Evolutionary conservation across 2,888 invertebrate genomes (phyloP), one percentile per base, ranked within the genome.

Genomic region (Keiferia lycopersicella): DNA sequence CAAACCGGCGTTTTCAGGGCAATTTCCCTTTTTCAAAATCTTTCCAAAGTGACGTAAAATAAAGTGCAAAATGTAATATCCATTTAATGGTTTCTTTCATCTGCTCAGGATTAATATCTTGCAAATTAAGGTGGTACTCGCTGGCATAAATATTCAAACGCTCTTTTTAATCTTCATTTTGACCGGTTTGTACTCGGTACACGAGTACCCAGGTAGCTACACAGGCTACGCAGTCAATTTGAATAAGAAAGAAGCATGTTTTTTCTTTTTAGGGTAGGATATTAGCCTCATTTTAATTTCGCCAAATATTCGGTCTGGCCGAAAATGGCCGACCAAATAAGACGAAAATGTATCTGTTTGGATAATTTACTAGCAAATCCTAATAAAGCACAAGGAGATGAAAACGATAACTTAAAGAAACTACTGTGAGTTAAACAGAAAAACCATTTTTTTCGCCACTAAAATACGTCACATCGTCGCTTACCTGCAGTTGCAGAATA

Each of bases 21-120:
- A 48, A 48, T 61, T 61, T 16, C 16, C 34, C 26, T 53, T 50
- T 48, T 50, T 56, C 18, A 16, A 63, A 64, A 64, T 53, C 59
- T 60, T 60, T 61, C 56, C 0, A 30, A 48, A 56, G 34, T 61
- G 59, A 53, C 62, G 51, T 39, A 39, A 62, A 63, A 65, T 50
- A 65, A 65, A 65, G 61, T 65, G 63, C 60, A 26, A 63, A 65
- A 64, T 66, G 62, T 67, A 67, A 66, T 63, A 65, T 50, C 64
- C 26, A 51, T 67, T 65, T 68, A 67, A 68, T 67, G 67, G 66
- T 64, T 65, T 67, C 67, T 67, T 68, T 68, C 66, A 68, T 68
- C 68, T 68, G 50, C 20, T 50, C 65, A 30, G 66, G 66, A 68
- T 67, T 68, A 67, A 67, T 68, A 67, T 67, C 68, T 63, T 65